These are phyloP conservation scores for Colaptes auratus DNA, from an alignment of 2,113 vertebrate species.

Conservation along the genomic window DNA sequence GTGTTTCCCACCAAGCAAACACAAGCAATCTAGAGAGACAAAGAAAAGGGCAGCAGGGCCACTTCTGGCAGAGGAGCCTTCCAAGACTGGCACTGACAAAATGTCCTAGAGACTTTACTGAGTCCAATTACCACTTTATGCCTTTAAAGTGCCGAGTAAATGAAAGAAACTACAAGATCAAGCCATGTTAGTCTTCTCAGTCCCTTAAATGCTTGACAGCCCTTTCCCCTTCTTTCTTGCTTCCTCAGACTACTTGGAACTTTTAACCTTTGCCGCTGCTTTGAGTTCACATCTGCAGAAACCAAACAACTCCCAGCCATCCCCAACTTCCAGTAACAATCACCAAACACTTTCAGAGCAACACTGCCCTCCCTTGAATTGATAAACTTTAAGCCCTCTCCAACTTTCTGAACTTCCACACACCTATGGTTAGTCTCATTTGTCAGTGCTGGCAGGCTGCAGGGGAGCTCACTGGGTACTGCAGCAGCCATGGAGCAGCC, in stretches of 20 bases:
- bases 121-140: slow-evolving; percentile 52
- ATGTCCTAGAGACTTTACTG: slow-evolving; percentile 43
- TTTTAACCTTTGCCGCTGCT: slow-evolving; percentile 4
- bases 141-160: slow-evolving; percentile 43
- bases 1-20: neutral
- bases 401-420: neutral
- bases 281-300: slow-evolving; percentile 41
- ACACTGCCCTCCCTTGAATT: neutral
- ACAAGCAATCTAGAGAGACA: neutral
- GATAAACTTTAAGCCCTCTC: neutral
- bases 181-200: slow-evolving; percentile 38
- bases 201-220: slow-evolving; percentile 19
- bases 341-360: neutral
- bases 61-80: slow-evolving; percentile 7
- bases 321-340: slow-evolving; percentile 7
- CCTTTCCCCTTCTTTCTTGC: neutral
- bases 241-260: slow-evolving; percentile 43
- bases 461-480: neutral
- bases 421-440: neutral
- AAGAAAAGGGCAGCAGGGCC: slow-evolving; percentile 39
- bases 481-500: neutral
- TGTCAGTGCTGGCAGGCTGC: neutral
- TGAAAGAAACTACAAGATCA: slow-evolving; percentile 65
- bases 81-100: slow-evolving; percentile 34
- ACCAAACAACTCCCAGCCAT: neutral